Conservation (phyloP, 2,888 invertebrate species). For the Diaphora mendica region DNA sequence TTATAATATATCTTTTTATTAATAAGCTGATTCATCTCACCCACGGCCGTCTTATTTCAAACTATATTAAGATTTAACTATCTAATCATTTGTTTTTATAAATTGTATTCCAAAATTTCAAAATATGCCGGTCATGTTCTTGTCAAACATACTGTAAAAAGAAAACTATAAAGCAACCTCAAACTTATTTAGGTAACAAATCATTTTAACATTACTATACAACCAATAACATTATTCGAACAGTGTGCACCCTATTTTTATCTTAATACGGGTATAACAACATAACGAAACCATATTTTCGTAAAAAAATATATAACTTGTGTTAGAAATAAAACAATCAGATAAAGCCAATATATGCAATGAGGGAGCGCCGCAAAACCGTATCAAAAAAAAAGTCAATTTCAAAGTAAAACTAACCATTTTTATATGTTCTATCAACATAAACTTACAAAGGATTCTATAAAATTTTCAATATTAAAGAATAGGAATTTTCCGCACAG, state of each 20-base stretch:
- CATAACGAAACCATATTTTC: not conserved
- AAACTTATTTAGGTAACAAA: not conserved
- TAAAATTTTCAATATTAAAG: conserved; percentile 27
- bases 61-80: too few species aligned
- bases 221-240: not conserved
- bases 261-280: not conserved
- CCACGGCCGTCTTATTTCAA: too few species aligned
- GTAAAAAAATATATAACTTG: not conserved
- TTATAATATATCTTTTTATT: too few species aligned
- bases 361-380: not conserved
- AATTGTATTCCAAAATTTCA: too few species aligned
- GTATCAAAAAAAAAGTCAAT: conserved; percentile 6
- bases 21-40: too few species aligned
- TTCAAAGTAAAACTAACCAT: conserved; percentile 11
- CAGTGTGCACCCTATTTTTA: not conserved
- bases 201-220: not conserved
- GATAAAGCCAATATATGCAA: not conserved
- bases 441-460: conserved; percentile 22
- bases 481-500: conserved; percentile 22
- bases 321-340: not conserved
- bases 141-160: too few species aligned
- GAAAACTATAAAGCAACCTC: not conserved
- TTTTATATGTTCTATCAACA: conserved; percentile 14
- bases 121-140: too few species aligned
- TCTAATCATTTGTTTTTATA: too few species aligned